Evolutionary conservation across 2,113 vertebrate genomes (phyloP).

Genomic region (Ploceus nigricollis): DNA sequence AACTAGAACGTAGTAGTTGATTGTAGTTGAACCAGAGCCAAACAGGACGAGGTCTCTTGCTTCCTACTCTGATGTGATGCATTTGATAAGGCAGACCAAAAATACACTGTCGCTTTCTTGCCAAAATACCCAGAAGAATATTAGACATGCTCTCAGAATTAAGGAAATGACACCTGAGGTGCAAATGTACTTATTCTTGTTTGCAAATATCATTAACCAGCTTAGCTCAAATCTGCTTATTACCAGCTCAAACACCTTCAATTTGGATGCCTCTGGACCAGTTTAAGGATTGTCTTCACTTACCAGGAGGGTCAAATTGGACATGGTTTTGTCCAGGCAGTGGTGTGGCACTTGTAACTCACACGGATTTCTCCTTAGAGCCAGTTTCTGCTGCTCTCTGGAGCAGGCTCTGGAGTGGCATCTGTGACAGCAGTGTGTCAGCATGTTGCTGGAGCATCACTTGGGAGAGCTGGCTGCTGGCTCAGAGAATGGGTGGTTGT

Average conservation of each 20-base stretch:
- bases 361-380: neutral
- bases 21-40: slow-evolving; percentile 12
- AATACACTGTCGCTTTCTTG: neutral
- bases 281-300: neutral
- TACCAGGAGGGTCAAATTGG: neutral
- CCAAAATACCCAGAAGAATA: neutral
- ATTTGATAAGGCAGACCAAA: neutral
- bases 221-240: neutral
- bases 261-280: neutral
- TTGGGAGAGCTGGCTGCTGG: neutral
- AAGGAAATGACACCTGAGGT: neutral
- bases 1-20: neutral
- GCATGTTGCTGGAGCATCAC: accelerated
- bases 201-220: neutral
- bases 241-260: neutral
- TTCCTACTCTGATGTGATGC: neutral
- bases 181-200: neutral
- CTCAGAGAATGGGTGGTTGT: neutral
- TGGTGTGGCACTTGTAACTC: neutral
- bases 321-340: neutral
- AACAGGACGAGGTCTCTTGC: neutral
- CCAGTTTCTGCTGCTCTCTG: neutral
- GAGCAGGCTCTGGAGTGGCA: accelerated
- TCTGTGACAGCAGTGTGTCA: accelerated
- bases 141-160: neutral